A percentile compares a stretch with the other conserved stretches of the same genome.
These are phyloP conservation scores for Lithophane semibrunnea DNA, from an alignment of 2,888 invertebrate species.

Conservation along the genomic window DNA sequence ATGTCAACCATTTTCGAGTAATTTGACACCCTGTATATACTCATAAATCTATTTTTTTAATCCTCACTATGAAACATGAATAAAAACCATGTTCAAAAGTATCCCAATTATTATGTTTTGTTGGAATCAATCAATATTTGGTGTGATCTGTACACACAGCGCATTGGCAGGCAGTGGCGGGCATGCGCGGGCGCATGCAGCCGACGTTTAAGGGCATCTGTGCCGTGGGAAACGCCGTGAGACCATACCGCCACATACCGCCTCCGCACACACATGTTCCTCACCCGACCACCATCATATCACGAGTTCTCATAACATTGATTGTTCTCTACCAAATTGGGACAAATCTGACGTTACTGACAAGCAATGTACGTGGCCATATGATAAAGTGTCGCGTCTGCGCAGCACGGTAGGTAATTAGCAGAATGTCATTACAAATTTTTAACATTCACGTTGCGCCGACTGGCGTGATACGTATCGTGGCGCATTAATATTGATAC, in stretches of 20 bases:
- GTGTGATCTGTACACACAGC: conserved; percentile 58
- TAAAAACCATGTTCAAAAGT: not conserved
- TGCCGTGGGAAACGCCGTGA: conserved; percentile 85
- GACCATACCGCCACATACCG: conserved; percentile 68
- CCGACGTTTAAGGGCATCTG: conserved; percentile 82
- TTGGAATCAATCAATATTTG: conserved; percentile 40
- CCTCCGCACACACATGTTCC: conserved; percentile 32
- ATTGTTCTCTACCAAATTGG: not conserved
- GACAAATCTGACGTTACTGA: not conserved
- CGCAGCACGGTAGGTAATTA: conserved; percentile 68
- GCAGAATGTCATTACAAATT: conserved; percentile 76
- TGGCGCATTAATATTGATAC: conserved; percentile 76
- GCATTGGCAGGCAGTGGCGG: conserved; percentile 41
- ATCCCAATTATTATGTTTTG: conserved; percentile 1
- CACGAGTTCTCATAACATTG: conserved; percentile 25
- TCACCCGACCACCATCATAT: not conserved
- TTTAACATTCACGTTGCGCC: conserved; percentile 75
- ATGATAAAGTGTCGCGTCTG: not conserved
- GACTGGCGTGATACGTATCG: conserved; percentile 76
- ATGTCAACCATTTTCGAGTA: no score
- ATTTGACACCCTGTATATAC: no score
- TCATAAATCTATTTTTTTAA: not conserved
- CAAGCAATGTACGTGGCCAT: conserved; percentile 48
- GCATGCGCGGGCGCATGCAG: conserved; percentile 66
- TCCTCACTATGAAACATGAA: not conserved